Percentiles rank a stretch among this genome's conserved stretches.
Evolutionary conservation across 2,797 vertebrate species (phyloP).

Genomic region (Myoxocephalus aenaeus): DNA sequence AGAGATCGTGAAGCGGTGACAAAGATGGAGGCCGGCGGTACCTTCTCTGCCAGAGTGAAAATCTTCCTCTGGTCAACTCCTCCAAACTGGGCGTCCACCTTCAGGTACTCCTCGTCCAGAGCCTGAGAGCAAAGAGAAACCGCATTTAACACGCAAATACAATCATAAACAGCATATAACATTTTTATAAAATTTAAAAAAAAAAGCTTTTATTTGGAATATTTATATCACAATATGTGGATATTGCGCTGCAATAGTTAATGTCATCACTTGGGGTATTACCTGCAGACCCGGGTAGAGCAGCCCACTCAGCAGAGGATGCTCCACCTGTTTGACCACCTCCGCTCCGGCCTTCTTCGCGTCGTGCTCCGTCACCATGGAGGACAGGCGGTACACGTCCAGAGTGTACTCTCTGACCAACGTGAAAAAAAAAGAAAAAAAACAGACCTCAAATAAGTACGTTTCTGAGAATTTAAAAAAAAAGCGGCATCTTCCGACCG

Average conservation of each 20-base stretch:
- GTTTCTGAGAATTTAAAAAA: neutral
- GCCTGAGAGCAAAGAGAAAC: slow-evolving; percentile 82
- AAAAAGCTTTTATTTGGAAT: neutral
- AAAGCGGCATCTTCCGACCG: too few relatives aligned
- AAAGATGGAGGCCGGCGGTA: slow-evolving; percentile 53
- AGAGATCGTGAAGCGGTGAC: neutral
- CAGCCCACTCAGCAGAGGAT: slow-evolving; percentile 95
- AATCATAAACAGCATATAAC: neutral
- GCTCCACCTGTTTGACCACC: slow-evolving; percentile 98
- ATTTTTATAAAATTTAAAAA: neutral
- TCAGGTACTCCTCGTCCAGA: slow-evolving; percentile 96
- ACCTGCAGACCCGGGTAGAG: slow-evolving; percentile 98
- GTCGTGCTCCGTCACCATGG: slow-evolving; percentile 94
- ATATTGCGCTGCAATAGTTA: neutral
- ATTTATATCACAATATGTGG: neutral
- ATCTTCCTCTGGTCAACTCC: slow-evolving; percentile 99
- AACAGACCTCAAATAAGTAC: neutral
- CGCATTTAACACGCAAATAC: neutral
- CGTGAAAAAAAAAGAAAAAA: neutral
- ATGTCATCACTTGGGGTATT: neutral
- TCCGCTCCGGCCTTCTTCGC: slow-evolving; percentile 98
- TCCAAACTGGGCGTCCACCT: slow-evolving; percentile 97
- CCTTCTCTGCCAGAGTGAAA: slow-evolving; percentile 98
- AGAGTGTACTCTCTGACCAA: slow-evolving; percentile 92
- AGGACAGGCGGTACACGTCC: slow-evolving; percentile 95